These are phyloP conservation scores for Pinctada fucata DNA, from an alignment of 2,888 invertebrate species.

Conservation along the genomic window DNA sequence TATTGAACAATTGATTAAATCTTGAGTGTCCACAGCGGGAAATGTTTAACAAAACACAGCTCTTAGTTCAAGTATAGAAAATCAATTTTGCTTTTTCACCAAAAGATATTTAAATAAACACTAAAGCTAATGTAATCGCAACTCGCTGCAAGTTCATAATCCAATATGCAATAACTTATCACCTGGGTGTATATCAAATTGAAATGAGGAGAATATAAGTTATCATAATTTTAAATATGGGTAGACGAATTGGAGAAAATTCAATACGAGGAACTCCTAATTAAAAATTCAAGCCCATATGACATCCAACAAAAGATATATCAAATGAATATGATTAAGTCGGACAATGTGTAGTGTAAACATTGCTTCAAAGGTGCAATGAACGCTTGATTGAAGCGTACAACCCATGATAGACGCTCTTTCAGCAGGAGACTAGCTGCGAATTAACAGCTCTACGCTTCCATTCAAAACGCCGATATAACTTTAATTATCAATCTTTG, in stretches of 20 bases:
- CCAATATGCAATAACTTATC: background rate
- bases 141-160: background rate
- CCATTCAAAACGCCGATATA: background rate
- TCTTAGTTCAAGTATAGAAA: background rate
- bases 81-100: conserved; percentile 1
- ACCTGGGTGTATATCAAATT: background rate
- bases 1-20: too few species aligned
- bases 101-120: background rate
- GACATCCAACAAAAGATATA: background rate
- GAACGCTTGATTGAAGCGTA: background rate
- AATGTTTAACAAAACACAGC: too few species aligned
- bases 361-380: background rate
- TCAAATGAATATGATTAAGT: background rate
- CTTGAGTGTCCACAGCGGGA: too few species aligned
- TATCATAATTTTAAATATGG: background rate
- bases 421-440: background rate
- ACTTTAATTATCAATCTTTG: too few species aligned
- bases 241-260: background rate
- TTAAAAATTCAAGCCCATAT: too few species aligned
- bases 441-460: background rate
- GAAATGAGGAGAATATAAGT: background rate
- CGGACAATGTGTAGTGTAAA: background rate
- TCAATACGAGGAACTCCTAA: too few species aligned
- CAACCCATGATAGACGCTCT: background rate
- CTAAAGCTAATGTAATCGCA: background rate